A percentile compares a stretch with the other conserved stretches of the same genome.
phyloP scores from a whole-genome alignment of 2,113 vertebrate genomes.

The Enhydra lutris region DNA sequence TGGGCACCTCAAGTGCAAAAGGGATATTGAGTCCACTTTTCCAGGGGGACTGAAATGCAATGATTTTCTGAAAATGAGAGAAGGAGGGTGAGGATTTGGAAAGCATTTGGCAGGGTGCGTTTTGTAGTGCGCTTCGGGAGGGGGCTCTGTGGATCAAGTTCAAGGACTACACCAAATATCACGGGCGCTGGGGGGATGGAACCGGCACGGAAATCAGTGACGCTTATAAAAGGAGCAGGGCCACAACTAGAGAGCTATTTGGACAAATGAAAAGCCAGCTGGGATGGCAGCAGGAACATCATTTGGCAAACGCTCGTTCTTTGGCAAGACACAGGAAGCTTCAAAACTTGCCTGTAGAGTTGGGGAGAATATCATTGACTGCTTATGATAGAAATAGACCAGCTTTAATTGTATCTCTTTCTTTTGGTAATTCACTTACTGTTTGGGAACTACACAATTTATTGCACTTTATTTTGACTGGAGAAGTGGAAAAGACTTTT shows the following conservation, averaged over 20 bases:
- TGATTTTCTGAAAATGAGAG: background rate
- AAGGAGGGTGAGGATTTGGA: background rate
- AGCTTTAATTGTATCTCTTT: background rate
- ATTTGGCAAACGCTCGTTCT: conserved; percentile 37
- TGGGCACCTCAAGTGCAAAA: background rate
- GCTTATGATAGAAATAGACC: background rate
- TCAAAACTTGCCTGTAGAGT: conserved; percentile 38
- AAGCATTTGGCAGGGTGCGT: background rate
- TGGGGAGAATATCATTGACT: background rate
- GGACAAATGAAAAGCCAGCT: conserved; percentile 61
- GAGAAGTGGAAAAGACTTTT: background rate
- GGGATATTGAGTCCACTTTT: background rate
- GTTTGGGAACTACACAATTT: background rate
- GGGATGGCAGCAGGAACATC: conserved; percentile 31
- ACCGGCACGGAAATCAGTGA: background rate
- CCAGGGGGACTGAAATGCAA: background rate
- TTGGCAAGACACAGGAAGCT: conserved; percentile 42
- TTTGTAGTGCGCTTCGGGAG: background rate
- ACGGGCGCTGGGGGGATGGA: no score
- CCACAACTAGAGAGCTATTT: conserved; percentile 43
- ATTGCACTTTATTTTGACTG: background rate
- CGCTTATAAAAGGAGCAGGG: background rate
- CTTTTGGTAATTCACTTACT: background rate
- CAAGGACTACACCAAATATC: background rate
- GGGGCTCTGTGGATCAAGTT: background rate